Evolutionary conservation across 2,113 vertebrate genomes (phyloP), one percentile per base, ranked within the genome.

Genomic region (Symphodus melops): DNA sequence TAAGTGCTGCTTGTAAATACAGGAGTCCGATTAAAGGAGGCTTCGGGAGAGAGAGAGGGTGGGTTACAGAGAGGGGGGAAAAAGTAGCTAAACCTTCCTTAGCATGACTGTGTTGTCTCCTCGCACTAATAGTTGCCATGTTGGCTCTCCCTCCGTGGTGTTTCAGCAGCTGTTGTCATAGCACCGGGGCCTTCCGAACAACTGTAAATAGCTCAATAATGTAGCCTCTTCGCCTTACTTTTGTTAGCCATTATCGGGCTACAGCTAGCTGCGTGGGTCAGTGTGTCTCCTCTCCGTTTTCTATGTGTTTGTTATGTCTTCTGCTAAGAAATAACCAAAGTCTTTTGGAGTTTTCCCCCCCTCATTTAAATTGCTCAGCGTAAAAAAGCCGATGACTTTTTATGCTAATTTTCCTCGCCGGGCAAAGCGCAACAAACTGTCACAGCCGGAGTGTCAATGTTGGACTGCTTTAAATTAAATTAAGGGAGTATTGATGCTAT

Each of bases 41-140:
- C 78, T 81, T 80, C 39, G 77, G 76, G 82, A 49, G 76, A 82
- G 79, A 49, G 81, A 66, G 66, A 86, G 88, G 87, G 83, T 85
- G 90, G 90, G 84, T 90, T 90, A 85, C 81, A 83, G 87, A 77
- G 28, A 5, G 28, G 28, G 90, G 85, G 82, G 71, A 61, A 90
- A 94, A 94, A 95, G 94, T 94, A 89, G 87, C 92, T 90, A 89
- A 90, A 91, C 82, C 86, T 87, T 83, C 91, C 86, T 81, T 89
- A 90, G 89, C 87, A 89, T 88, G 89, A 81, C 83, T 82, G 88
- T 89, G 91, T 89, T 88, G 84, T 82, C 76, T 85, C 82, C 66
- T 16, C 72, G 73, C 77, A 77, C 54, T 52, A 72, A 81, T 68
- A 92, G 92, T 94, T 90, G 88, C 88, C 51, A 72, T 88, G 92